Base-by-base conservation (phyloP, 2,888 invertebrate genomes). In the Pteria penguin region DNA sequence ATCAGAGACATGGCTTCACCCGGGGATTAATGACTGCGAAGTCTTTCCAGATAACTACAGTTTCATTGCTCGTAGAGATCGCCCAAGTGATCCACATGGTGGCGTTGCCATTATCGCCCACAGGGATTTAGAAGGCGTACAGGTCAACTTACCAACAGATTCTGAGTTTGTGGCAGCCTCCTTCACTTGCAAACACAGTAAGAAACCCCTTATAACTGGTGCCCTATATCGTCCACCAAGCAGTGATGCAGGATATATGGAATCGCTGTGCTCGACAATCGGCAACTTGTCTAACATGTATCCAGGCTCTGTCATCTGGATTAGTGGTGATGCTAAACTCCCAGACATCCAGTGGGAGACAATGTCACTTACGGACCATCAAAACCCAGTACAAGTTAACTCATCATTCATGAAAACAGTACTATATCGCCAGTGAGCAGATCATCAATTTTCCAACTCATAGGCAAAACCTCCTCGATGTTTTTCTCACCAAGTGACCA, bases 1-100 rank as follows among this genome's bases (percentile, higher is more conserved):
- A 18, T 52, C 60, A 31, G 74, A 68, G 58, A 68, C 74, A 26
- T 74, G 74, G 75, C 58, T 75, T 22, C 70, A 75, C 22, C 45
- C 26, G 2, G 75, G 75, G 2, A 75, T 75, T 18, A 29, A 27
- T 52, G 66, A 75, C n/a, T n/a, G n/a, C n/a, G n/a, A n/a, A n/a
- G n/a, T n/a, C n/a, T n/a, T n/a, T n/a, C n/a, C n/a, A n/a, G 31
- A 75, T 1, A 63, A 63, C n/a, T 75, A 75, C 55, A 22, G 58
- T 54, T 31, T 75, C 11, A 36, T 71, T 4, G 65, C 66, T 3
- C 57, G 75, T 8, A 65, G 33, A 29, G 65, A 75, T 33, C 26
- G 71, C 18, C 1, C 26, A 5, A 26, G 61, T 29, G 61, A 61
- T 29, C 69, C 55, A 26, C 70, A 75, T 63, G 75, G 70, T 27